phyloP scores from a whole-genome alignment of 1,140 invertebrate species.

The Drosophila sproati region DNA sequence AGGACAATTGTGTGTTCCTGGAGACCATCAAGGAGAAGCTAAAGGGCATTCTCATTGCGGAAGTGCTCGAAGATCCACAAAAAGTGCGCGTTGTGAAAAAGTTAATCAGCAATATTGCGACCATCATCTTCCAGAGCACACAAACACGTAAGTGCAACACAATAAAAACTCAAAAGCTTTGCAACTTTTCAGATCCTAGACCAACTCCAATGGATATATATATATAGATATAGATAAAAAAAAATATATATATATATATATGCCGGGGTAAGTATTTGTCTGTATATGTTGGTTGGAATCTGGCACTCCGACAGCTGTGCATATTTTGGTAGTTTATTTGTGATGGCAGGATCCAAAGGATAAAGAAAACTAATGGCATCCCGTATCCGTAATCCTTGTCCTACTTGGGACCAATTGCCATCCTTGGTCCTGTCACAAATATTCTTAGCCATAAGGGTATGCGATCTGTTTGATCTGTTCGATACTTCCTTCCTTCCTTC shows the following conservation, averaged over 20 bases:
- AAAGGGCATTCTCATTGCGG: slow-evolving; percentile 91
- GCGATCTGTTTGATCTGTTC: not conserved
- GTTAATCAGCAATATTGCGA: slow-evolving; percentile 88
- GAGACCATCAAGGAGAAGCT: slow-evolving; percentile 94
- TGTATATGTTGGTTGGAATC: too few species aligned
- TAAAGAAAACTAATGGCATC: not conserved
- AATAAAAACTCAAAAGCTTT: slow-evolving; percentile 1
- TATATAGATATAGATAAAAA: too few species aligned
- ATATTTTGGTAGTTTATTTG: not conserved
- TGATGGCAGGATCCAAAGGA: not conserved
- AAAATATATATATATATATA: too few species aligned
- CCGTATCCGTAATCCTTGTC: not conserved
- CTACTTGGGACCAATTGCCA: too few species aligned
- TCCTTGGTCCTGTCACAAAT: not conserved
- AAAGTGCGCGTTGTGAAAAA: slow-evolving; percentile 83
- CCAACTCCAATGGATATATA: not conserved
- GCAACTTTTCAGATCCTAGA: slow-evolving; percentile 2
- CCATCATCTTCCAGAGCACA: slow-evolving; percentile 88
- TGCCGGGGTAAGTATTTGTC: slow-evolving; percentile 28
- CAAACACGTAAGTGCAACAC: slow-evolving; percentile 84
- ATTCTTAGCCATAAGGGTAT: not conserved
- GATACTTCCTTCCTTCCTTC: too few species aligned
- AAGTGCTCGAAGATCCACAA: slow-evolving; percentile 87
- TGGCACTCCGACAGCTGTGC: not conserved
- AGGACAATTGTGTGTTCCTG: slow-evolving; percentile 90